Evolutionary conservation across 2,113 vertebrate species (phyloP).

Genomic region (Porphyrio hochstetteri): DNA sequence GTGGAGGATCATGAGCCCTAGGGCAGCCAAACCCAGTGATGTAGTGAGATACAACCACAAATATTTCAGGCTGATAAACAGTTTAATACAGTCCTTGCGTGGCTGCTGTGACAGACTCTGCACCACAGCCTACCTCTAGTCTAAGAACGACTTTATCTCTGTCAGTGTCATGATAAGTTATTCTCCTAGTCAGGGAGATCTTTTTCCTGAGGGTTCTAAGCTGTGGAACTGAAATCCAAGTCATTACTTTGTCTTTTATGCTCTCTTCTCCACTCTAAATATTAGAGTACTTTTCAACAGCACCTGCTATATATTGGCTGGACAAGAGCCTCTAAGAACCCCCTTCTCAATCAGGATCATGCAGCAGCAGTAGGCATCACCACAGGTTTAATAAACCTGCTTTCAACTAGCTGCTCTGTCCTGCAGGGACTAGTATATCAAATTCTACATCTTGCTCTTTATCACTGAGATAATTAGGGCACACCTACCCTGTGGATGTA

Average conservation of each 20-base stretch:
- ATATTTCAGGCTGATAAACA: neutral
- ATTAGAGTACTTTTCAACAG: neutral
- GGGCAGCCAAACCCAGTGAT: neutral
- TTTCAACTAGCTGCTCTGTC: neutral
- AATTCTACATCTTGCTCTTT: neutral
- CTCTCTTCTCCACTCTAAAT: neutral
- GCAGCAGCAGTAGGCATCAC: neutral
- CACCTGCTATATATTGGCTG: neutral
- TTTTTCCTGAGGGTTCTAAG: neutral
- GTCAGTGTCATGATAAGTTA: neutral
- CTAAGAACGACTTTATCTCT: neutral
- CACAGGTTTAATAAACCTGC: neutral
- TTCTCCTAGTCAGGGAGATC: neutral
- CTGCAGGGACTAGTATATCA: neutral
- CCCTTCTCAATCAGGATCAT: neutral
- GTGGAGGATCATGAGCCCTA: neutral
- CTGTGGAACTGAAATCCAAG: neutral
- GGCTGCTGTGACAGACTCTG: neutral
- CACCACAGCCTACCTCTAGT: neutral
- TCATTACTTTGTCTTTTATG: neutral
- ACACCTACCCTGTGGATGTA: neutral
- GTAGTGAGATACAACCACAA: rapidly evolving
- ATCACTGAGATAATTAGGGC: neutral
- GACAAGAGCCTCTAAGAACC: neutral
- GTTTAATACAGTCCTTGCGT: neutral